Base-by-base conservation (phyloP, 1,140 invertebrate species). In the Drosophila varians region DNA sequence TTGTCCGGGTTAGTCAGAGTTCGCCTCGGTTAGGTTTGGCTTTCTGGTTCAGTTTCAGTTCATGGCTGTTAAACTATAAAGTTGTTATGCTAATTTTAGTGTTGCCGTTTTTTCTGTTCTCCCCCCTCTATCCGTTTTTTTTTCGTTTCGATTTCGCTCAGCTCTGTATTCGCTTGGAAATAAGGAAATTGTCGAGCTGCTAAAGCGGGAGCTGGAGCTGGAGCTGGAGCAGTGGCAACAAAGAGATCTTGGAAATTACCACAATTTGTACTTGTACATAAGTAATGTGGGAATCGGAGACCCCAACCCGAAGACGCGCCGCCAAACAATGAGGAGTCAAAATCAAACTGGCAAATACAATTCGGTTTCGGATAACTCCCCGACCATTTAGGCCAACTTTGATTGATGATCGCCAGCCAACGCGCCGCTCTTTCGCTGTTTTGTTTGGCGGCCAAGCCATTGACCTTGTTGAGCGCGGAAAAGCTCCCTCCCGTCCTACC, bases 71-170 rank as follows among this genome's bases (percentile, higher is more conserved):
- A 90, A 90, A 90, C 89, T 90, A 90, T 90, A 90, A 90, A 90
- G 89, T 90, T 90, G 89, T 90, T 90, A 90, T 90, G 89, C 89
- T 90, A 90, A 90, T 90, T 90, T 90, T 80, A 82, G 83, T 88
- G 84, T 83, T 86, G 82, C 58, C 23, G 56, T 18, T 19, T 25
- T 46, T 73, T 19, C 14, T 19, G 9, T 42, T 12, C 3, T 4
- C n/a, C n/a, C n/a, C n/a, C 8, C 36, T 16, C n/a, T 16, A 14
- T 40, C 12, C 3, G 14, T 38, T 25, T 60, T 28, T 40, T 42
- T 38, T 40, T 53, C 11, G 38, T 43, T 54, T 64, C 56, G 55
- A 47, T 64, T 64, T 64, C 56, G 47, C 47, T 38, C 42, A n/a
- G n/a, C n/a, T 71, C 26, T 31, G 58, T n/a, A n/a, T 56, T 73